Evolutionary conservation across 2,888 invertebrate genomes (phyloP).

Genomic region (Syrphus vitripennis): DNA sequence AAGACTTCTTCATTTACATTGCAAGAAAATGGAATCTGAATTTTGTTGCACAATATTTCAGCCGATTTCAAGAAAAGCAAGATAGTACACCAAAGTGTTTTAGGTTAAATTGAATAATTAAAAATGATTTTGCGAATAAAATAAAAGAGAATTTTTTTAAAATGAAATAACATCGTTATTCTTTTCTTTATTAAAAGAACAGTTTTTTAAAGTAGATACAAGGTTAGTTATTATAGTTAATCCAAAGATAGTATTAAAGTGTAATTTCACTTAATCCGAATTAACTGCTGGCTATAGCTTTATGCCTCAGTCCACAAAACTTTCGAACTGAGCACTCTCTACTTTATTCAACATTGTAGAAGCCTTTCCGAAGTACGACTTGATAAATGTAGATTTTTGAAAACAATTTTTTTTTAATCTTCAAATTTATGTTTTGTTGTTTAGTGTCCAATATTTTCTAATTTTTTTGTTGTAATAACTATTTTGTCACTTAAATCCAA

Average conservation of each 20-base stretch:
- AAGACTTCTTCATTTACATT: conserved; percentile 76
- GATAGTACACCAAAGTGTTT: too few species aligned
- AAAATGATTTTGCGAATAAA: conserved; percentile 10
- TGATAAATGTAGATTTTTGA: background rate
- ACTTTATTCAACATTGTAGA: background rate
- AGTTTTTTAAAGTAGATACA: too few species aligned
- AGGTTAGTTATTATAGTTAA: too few species aligned
- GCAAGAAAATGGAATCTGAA: conserved; percentile 76
- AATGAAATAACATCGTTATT: too few species aligned
- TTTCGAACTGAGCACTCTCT: background rate
- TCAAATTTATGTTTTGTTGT: background rate
- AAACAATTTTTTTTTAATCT: background rate
- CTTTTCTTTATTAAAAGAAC: too few species aligned
- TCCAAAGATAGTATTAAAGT: too few species aligned
- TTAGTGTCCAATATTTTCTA: background rate
- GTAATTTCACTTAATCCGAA: too few species aligned
- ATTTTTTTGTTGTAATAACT: background rate
- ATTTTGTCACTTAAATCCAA: background rate
- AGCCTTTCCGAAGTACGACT: background rate
- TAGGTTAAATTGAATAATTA: background rate
- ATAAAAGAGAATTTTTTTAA: background rate
- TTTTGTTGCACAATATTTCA: conserved; percentile 78
- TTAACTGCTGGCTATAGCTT: too few species aligned
- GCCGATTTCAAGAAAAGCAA: conserved; percentile 74
- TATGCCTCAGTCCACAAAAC: too few species aligned